These are phyloP conservation scores for Gordius sp. DNA, from an alignment of 2,888 invertebrate genomes.

Conservation along the genomic window DNA sequence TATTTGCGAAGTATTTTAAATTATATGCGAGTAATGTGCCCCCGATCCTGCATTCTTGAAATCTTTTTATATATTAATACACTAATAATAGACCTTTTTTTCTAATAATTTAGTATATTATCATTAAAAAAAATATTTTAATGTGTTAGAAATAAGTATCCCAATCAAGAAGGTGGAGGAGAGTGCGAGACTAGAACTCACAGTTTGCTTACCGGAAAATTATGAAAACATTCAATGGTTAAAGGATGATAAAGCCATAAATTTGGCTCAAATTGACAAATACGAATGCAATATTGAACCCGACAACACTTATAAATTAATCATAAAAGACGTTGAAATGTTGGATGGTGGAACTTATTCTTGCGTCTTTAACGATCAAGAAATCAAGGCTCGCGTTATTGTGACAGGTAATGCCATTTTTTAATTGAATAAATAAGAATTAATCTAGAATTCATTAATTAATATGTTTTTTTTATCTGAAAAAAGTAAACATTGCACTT, in stretches of 20 bases:
- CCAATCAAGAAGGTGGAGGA: neutral
- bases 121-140: too few relatives aligned
- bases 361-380: slow-evolving; percentile 14
- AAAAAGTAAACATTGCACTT: too few relatives aligned
- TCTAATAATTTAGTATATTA: too few relatives aligned
- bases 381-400: slow-evolving; percentile 8
- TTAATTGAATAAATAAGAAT: neutral
- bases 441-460: neutral
- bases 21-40: too few relatives aligned
- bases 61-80: too few relatives aligned
- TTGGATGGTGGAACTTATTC: neutral
- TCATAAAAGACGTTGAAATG: neutral
- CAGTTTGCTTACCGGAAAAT: neutral
- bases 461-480: too few relatives aligned
- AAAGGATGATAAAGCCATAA: neutral
- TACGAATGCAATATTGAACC: neutral
- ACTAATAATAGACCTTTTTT: too few relatives aligned
- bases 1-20: too few relatives aligned
- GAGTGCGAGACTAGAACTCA: neutral
- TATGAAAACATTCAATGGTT: neutral
- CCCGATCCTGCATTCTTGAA: too few relatives aligned
- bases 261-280: neutral
- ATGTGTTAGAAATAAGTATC: too few relatives aligned
- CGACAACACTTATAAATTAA: neutral
- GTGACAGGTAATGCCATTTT: neutral